Percentiles rank a stretch among this genome's conserved stretches.
Evolutionary conservation across 92 coral and sea anemone species (phyloP).

Genomic region (Porites divaricata): DNA sequence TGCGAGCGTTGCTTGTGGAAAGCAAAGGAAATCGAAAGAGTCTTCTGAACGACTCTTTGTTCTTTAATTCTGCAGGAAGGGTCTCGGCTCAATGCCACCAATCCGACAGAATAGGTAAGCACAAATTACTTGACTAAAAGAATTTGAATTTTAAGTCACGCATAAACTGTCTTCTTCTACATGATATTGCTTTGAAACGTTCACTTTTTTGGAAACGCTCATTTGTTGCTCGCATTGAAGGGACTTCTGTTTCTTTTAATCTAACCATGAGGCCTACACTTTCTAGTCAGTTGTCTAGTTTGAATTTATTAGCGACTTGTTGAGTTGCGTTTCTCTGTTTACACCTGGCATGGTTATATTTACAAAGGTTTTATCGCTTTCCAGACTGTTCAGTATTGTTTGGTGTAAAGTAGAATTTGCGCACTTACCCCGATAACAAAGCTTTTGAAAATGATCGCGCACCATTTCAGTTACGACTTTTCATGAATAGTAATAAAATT

Average conservation of each 20-base stretch:
- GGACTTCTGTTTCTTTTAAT: too few relatives aligned
- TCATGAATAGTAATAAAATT: too few relatives aligned
- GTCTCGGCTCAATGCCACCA: not conserved
- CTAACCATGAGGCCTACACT: too few relatives aligned
- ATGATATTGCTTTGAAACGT: constrained; percentile 3
- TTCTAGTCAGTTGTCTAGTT: too few relatives aligned
- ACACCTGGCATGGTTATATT: not conserved
- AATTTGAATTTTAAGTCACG: constrained; percentile 38
- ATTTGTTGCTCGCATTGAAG: not conserved
- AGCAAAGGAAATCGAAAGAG: too few relatives aligned
- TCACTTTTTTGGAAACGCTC: not conserved
- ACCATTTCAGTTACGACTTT: too few relatives aligned
- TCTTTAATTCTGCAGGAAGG: not conserved
- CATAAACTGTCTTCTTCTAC: not conserved
- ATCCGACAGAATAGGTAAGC: not conserved
- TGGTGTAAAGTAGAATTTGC: not conserved
- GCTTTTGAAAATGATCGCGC: too few relatives aligned
- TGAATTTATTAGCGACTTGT: too few relatives aligned
- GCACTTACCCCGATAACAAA: too few relatives aligned
- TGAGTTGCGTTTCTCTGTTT: too few relatives aligned
- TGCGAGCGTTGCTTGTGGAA: too few relatives aligned
- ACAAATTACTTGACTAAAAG: not conserved
- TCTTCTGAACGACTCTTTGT: not conserved
- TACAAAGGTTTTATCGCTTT: not conserved
- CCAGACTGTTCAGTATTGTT: not conserved